phyloP scores from a whole-genome alignment of 2,888 invertebrate species.

The Cantharis nigra region DNA sequence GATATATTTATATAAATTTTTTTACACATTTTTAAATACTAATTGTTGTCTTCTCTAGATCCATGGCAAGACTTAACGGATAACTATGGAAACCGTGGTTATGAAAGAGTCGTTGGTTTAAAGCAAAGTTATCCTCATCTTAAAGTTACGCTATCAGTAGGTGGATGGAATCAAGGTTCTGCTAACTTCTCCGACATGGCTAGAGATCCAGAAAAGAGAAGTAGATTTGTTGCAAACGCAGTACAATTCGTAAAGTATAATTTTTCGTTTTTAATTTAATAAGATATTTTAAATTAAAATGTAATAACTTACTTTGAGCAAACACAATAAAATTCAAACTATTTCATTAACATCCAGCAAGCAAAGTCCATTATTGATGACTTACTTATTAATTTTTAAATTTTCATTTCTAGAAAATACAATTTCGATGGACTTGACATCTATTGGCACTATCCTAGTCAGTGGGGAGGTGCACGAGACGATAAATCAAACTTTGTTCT shows the following conservation, averaged over 20 bases:
- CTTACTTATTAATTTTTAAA: too few species aligned
- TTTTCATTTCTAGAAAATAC: conserved; percentile 40
- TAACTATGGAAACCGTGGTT: not conserved
- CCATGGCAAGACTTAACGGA: conserved; percentile 62
- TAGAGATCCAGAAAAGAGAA: not conserved
- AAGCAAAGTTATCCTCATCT: conserved; percentile 49
- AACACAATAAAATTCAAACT: too few species aligned
- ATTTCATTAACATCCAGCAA: too few species aligned
- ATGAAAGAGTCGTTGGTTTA: not conserved
- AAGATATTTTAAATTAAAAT: too few species aligned
- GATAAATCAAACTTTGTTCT: too few species aligned
- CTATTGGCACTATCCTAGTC: conserved; percentile 59
- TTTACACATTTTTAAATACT: not conserved
- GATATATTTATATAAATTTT: too few species aligned
- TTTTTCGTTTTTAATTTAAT: too few species aligned
- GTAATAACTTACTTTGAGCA: too few species aligned
- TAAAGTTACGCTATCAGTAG: conserved; percentile 57
- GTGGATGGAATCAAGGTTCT: conserved; percentile 60
- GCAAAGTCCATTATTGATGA: too few species aligned
- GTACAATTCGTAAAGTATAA: not conserved
- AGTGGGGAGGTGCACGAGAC: conserved; percentile 50
- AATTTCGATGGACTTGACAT: conserved; percentile 60
- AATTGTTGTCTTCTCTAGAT: conserved; percentile 60
- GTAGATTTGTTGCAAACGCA: not conserved
- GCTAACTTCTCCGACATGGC: conserved; percentile 49